phyloP scores from a whole-genome alignment of 2,113 vertebrate genomes.

The Lathamus discolor region DNA sequence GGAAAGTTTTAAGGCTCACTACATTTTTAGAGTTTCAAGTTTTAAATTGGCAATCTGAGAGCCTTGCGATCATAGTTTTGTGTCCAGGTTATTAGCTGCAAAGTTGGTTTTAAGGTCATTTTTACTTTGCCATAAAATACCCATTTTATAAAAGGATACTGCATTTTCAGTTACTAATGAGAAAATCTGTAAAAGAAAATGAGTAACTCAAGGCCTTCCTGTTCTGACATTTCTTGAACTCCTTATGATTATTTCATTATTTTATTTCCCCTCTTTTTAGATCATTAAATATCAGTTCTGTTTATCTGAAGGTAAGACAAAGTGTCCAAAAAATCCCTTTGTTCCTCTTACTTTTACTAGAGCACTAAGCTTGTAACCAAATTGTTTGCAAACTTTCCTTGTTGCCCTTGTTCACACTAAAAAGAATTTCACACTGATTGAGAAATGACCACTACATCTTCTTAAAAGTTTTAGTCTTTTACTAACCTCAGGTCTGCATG shows the following conservation, averaged over 20 bases:
- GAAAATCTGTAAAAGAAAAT: conserved; percentile 70
- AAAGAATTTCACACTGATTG: conserved; percentile 74
- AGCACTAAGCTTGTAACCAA: conserved; percentile 77
- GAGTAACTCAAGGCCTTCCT: conserved; percentile 80
- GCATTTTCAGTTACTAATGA: conserved; percentile 80
- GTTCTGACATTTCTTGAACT: conserved; percentile 80
- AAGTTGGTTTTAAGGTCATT: background rate
- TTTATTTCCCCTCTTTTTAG: conserved; percentile 93
- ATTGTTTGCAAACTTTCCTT: conserved; percentile 75
- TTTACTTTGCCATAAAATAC: background rate
- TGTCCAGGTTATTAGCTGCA: background rate
- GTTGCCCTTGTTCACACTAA: conserved; percentile 79
- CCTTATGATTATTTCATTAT: conserved; percentile 83
- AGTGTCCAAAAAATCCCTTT: conserved; percentile 78
- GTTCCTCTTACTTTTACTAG: conserved; percentile 77
- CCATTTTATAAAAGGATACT: conserved; percentile 74
- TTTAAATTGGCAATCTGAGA: background rate
- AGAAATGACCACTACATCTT: conserved; percentile 75
- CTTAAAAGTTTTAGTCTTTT: conserved; percentile 73
- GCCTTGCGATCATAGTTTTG: background rate
- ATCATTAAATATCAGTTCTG: conserved; percentile 99
- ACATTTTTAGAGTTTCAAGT: background rate
- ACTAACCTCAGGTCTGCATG: conserved; percentile 83
- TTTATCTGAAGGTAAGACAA: conserved; percentile 98
- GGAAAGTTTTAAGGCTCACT: background rate